Evolutionary conservation across 2,888 invertebrate species (phyloP).

Genomic region (Tribolium freemani): DNA sequence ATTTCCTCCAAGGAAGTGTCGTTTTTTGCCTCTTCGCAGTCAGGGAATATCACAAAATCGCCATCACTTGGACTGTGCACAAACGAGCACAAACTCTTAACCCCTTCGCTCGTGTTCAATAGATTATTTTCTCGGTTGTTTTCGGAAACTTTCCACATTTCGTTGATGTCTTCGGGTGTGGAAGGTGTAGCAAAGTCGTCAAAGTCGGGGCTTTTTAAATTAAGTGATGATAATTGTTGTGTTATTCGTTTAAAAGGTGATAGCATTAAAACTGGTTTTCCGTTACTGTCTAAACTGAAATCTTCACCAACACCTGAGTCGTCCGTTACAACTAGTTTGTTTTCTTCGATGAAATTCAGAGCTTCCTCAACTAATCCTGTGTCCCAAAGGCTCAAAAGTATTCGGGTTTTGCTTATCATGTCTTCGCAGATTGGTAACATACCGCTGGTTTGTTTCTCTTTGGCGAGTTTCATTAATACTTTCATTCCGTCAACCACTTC

Average conservation of each 20-base stretch:
- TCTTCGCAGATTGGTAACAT: conserved; percentile 84
- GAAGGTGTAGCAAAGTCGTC: conserved; percentile 80
- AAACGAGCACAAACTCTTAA: conserved; percentile 60
- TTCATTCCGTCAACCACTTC: conserved; percentile 86
- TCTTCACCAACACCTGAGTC: conserved; percentile 65
- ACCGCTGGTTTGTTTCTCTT: conserved; percentile 80
- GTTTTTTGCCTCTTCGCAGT: conserved; percentile 68
- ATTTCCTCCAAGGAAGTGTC: conserved; percentile 38
- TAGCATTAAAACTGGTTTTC: conserved; percentile 64
- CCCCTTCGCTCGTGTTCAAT: conserved; percentile 65
- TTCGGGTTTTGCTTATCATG: conserved; percentile 84
- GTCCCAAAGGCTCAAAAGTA: conserved; percentile 87
- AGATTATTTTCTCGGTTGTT: conserved; percentile 53
- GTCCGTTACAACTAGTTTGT: conserved; percentile 71
- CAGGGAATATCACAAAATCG: conserved; percentile 73
- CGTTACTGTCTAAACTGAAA: conserved; percentile 60
- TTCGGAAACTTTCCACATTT: conserved; percentile 72
- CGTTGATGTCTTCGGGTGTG: conserved; percentile 74
- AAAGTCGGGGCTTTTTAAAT: conserved; percentile 80
- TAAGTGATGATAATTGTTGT: conserved; percentile 81
- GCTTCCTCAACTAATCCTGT: conserved; percentile 89
- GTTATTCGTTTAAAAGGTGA: conserved; percentile 84
- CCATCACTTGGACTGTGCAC: conserved; percentile 67
- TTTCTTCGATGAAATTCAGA: conserved; percentile 84
- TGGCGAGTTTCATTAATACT: conserved; percentile 79